These are phyloP conservation scores for Cetonia aurata DNA, from an alignment of 2,888 invertebrate genomes.

Conservation along the genomic window DNA sequence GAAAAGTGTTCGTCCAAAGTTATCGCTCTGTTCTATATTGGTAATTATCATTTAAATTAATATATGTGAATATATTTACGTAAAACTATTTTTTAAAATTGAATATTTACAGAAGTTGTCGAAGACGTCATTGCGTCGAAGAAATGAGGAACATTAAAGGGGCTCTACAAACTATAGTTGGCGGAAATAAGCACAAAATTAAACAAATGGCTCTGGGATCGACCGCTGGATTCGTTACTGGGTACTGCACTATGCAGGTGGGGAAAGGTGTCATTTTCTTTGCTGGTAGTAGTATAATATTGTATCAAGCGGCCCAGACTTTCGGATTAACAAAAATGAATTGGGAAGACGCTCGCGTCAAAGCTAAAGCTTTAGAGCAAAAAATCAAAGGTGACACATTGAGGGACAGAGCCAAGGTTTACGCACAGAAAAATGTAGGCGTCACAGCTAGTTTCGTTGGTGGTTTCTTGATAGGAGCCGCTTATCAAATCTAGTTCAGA, in stretches of 20 bases:
- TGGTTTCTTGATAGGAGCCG: conserved; percentile 41
- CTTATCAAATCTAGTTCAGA: background rate
- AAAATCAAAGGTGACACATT: conserved; percentile 77
- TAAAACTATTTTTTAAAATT: too few species aligned
- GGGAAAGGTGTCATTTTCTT: conserved; percentile 88
- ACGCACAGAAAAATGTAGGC: conserved; percentile 27
- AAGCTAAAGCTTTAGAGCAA: conserved; percentile 80
- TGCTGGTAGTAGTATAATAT: conserved; percentile 85
- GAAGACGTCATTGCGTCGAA: background rate
- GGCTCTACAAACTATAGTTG: background rate
- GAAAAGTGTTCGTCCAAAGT: too few species aligned
- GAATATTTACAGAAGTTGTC: too few species aligned
- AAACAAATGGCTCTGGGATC: conserved; percentile 36
- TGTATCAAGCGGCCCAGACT: conserved; percentile 86
- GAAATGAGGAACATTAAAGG: conserved; percentile 38
- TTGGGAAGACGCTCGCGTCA: conserved; percentile 85
- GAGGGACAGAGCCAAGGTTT: conserved; percentile 58
- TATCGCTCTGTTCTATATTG: too few species aligned
- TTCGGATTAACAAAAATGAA: conserved; percentile 88
- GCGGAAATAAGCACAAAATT: conserved; percentile 4
- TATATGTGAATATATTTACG: too few species aligned
- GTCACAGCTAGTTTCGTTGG: conserved; percentile 41
- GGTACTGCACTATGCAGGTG: conserved; percentile 84
- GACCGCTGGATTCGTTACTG: conserved; percentile 68
- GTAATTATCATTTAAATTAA: too few species aligned